phyloP scores from a whole-genome alignment of 2,888 invertebrate species.

The Sinhomidia bicolor region DNA sequence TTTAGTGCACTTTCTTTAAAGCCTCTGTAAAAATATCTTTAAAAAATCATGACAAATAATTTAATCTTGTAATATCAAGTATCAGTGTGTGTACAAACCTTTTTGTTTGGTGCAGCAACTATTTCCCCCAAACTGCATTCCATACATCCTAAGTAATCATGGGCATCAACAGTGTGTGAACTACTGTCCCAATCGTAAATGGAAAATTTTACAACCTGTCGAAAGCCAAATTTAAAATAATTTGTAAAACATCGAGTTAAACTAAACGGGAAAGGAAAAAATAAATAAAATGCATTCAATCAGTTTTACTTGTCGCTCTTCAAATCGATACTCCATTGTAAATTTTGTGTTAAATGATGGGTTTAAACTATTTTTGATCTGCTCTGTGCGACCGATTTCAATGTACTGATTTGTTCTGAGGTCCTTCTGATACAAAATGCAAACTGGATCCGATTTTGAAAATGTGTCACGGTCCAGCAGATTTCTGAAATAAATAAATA shows the following conservation, averaged over 20 bases:
- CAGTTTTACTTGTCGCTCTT: constrained; percentile 81
- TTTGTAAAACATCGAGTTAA: no score
- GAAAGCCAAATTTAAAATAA: no score
- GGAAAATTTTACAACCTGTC: constrained; percentile 82
- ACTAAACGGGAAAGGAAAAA: no score
- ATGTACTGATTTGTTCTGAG: constrained; percentile 79
- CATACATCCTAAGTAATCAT: constrained; percentile 82
- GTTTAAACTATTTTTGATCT: constrained; percentile 81
- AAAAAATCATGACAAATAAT: no score
- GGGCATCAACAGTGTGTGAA: constrained; percentile 73
- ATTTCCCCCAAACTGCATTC: constrained; percentile 83
- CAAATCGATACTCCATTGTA: constrained; percentile 83
- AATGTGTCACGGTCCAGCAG: constrained; percentile 82
- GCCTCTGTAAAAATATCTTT: no score
- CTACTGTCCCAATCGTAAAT: constrained; percentile 81
- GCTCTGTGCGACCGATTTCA: constrained; percentile 81
- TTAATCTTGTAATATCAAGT: no score
- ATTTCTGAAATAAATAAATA: constrained; percentile 81
- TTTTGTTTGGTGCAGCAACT: constrained; percentile 81
- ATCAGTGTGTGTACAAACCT: no score
- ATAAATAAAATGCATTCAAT: background rate
- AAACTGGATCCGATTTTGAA: constrained; percentile 83
- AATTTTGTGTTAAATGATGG: constrained; percentile 83
- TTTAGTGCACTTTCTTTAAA: no score
- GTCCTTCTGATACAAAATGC: constrained; percentile 81